These are phyloP conservation scores for Eudemis profundana DNA, from an alignment of 2,888 invertebrate species.

Conservation along the genomic window DNA sequence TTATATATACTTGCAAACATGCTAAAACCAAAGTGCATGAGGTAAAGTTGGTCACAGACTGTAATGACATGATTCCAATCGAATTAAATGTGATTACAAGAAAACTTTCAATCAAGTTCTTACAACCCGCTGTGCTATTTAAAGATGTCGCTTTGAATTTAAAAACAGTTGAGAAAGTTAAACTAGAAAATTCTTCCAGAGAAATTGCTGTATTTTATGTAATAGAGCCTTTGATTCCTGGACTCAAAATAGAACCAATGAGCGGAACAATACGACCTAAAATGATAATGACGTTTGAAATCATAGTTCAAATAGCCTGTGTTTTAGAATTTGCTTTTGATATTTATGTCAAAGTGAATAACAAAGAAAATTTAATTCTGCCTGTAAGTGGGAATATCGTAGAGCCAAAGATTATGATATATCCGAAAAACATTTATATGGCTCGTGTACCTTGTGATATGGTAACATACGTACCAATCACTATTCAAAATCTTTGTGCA, in stretches of 20 bases:
- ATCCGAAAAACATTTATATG: conserved; percentile 80
- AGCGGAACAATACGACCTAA: conserved; percentile 81
- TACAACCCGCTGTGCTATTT: conserved; percentile 65
- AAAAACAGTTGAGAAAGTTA: conserved; percentile 72
- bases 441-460: conserved; percentile 75
- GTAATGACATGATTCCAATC: conserved; percentile 58
- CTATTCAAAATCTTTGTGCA: conserved; percentile 68
- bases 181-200: conserved; percentile 82
- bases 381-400: conserved; percentile 77
- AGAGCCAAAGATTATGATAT: conserved; percentile 79
- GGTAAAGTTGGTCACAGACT: conserved; percentile 63
- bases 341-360: conserved; percentile 72
- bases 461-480: conserved; percentile 72
- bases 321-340: conserved; percentile 74
- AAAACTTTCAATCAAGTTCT: conserved; percentile 75
- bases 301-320: conserved; percentile 74
- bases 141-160: conserved; percentile 77
- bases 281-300: conserved; percentile 75
- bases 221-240: conserved; percentile 76
- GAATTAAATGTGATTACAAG: conserved; percentile 71
- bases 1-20: conserved; percentile 65
- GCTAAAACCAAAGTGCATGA: conserved; percentile 74
- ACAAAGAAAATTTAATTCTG: conserved; percentile 74
- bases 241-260: conserved; percentile 80
- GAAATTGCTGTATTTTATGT: conserved; percentile 81